phyloP scores from a whole-genome alignment of 1,140 invertebrate genomes.

The Apis cerana region DNA sequence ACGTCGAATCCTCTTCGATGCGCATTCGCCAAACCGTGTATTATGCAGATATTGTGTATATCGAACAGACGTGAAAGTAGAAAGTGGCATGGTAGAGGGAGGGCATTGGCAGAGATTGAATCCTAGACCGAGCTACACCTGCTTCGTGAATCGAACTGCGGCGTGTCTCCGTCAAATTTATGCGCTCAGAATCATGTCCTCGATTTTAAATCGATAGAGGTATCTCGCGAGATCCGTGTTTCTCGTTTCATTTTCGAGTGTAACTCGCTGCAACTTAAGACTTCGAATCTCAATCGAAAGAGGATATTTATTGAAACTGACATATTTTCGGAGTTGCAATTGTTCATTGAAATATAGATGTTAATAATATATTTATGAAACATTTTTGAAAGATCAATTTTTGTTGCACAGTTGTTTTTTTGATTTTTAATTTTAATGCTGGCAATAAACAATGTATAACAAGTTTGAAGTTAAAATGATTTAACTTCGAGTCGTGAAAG shows the following conservation, averaged over 20 bases:
- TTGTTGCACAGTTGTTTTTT: no score
- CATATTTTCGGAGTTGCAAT: no score
- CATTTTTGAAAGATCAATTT: no score
- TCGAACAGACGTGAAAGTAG: conserved; percentile 56
- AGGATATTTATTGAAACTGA: no score
- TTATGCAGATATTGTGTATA: conserved; percentile 18
- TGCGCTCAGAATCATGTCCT: not conserved
- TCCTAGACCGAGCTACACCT: conserved; percentile 43
- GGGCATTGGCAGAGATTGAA: conserved; percentile 17
- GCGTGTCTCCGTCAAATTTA: conserved; percentile 6
- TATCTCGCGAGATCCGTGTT: not conserved
- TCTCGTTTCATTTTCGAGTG: not conserved
- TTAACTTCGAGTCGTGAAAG: no score
- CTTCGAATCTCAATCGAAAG: no score
- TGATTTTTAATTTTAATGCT: no score
- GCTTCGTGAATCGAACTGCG: conserved; percentile 9
- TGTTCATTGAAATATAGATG: no score
- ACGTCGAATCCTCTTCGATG: not conserved
- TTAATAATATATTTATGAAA: no score
- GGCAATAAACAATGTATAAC: no score
- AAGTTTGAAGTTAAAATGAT: no score
- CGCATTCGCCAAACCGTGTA: not conserved
- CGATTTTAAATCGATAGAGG: not conserved
- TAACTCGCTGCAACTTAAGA: no score
- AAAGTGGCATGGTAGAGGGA: conserved; percentile 42